phyloP scores from a whole-genome alignment of 53 echinoderm and acorn worm species.

The Henricia sp. region DNA sequence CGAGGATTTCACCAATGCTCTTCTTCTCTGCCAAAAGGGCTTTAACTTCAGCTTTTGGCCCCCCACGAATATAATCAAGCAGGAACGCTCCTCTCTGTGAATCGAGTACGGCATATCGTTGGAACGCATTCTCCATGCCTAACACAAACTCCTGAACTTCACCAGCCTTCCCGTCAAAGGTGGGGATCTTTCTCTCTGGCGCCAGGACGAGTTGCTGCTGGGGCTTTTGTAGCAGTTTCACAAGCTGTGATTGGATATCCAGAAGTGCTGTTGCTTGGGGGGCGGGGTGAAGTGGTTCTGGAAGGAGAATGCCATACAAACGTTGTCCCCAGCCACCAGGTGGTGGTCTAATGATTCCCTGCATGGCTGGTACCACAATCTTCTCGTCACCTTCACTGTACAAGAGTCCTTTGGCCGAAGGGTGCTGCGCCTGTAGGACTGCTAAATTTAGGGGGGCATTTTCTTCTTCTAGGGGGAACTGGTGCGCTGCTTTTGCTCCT shows the following conservation, averaged over 20 bases:
- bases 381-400: not conserved
- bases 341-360: not conserved
- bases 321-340: slow-evolving; percentile 7
- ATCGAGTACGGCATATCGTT: slow-evolving; percentile 9
- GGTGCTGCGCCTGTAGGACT: not conserved
- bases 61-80: slow-evolving; percentile 23
- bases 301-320: not conserved
- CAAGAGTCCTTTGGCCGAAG: not conserved
- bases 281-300: not conserved
- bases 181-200: slow-evolving; percentile 24
- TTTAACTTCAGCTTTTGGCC: slow-evolving; percentile 7
- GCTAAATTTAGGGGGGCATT: not conserved
- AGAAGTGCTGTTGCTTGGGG: not conserved
- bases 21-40: not conserved
- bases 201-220: slow-evolving; percentile 22
- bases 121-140: slow-evolving; percentile 12
- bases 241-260: not conserved
- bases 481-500: not conserved
- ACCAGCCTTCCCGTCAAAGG: slow-evolving; percentile 4
- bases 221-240: not conserved
- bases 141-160: slow-evolving; percentile 20
- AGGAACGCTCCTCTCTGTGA: not conserved
- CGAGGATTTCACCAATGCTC: not conserved
- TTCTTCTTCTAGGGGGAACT: not conserved
- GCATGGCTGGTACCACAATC: not conserved